A percentile compares a stretch with the other conserved stretches of the same genome.
Evolutionary conservation across 2,113 vertebrate genomes (phyloP).

Genomic region (Helogale parvula): DNA sequence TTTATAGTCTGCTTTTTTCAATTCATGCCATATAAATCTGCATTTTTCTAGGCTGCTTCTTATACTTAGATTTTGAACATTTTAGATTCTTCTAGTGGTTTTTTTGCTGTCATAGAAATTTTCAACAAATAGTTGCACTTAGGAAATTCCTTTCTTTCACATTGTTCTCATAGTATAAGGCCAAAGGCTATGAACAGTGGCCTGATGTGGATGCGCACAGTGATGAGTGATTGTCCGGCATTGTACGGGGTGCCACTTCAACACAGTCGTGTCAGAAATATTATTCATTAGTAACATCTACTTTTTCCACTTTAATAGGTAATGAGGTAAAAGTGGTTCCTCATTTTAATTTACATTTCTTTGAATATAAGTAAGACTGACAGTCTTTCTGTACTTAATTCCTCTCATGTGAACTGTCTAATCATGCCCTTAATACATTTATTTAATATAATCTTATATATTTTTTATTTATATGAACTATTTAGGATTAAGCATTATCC

Average conservation of each 20-base stretch:
- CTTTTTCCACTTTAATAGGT: neutral
- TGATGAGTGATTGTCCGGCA: too few species aligned
- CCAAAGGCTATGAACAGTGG: neutral
- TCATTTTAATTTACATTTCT: neutral
- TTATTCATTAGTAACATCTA: neutral
- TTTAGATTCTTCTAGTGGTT: neutral
- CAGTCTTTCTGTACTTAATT: neutral
- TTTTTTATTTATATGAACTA: neutral
- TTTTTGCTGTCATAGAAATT: neutral
- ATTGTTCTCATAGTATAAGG: neutral
- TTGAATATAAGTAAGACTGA: neutral
- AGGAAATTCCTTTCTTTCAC: accelerated
- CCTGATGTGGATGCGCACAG: neutral
- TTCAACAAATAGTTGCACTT: neutral
- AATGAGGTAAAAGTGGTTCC: neutral
- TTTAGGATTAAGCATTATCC: neutral
- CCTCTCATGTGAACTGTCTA: neutral
- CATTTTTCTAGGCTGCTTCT: neutral
- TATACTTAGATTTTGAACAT: neutral
- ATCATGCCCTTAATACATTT: neutral
- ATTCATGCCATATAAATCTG: too few species aligned
- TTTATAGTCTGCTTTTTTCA: neutral
- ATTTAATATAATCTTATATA: neutral
- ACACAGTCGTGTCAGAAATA: neutral
- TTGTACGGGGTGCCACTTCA: too few species aligned